These are phyloP conservation scores for Pygocentrus nattereri DNA, from an alignment of 2,797 vertebrate species.

Conservation along the genomic window DNA sequence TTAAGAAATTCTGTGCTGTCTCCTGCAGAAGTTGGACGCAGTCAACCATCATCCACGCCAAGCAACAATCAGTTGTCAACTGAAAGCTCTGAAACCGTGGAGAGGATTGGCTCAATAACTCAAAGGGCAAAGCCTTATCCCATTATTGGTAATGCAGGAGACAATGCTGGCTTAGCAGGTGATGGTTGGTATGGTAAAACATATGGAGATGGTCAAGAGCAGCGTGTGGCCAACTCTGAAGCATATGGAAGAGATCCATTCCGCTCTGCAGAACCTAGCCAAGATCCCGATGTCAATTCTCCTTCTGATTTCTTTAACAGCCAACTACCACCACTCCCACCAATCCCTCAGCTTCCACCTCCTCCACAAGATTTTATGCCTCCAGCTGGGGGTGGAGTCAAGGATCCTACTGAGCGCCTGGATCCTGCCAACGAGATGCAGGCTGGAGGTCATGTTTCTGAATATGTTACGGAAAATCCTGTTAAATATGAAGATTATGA, in stretches of 20 bases:
- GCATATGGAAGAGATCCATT: slow-evolving; percentile 48
- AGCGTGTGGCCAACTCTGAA: slow-evolving; percentile 36
- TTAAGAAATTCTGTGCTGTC: slow-evolving; percentile 22
- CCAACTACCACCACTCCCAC: slow-evolving; percentile 72
- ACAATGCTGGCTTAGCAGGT: slow-evolving; percentile 61
- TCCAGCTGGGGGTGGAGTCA: slow-evolving; percentile 13
- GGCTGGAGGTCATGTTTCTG: background rate
- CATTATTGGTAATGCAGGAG: slow-evolving; percentile 29
- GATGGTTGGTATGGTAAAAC: slow-evolving; percentile 72
- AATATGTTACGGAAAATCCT: slow-evolving; percentile 10
- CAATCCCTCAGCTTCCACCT: slow-evolving; percentile 76
- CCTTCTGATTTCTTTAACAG: slow-evolving; percentile 64
- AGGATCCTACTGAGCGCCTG: slow-evolving; percentile 57
- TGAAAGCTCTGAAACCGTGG: slow-evolving; percentile 73
- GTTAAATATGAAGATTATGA: slow-evolving; percentile 30
- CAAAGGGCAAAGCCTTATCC: slow-evolving; percentile 64
- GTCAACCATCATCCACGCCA: slow-evolving; percentile 24
- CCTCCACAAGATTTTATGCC: slow-evolving; percentile 64
- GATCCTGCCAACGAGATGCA: slow-evolving; percentile 7
- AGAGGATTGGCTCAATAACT: slow-evolving; percentile 80
- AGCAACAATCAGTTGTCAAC: slow-evolving; percentile 21
- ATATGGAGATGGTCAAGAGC: slow-evolving; percentile 68
- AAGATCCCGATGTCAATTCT: slow-evolving; percentile 35
- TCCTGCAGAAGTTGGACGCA: background rate
- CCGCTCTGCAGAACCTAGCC: slow-evolving; percentile 54